A percentile compares a stretch with the other conserved stretches of the same genome.
These are phyloP conservation scores for Leptatherina wallacei DNA, from an alignment of 2,797 vertebrate genomes.

Conservation along the genomic window DNA sequence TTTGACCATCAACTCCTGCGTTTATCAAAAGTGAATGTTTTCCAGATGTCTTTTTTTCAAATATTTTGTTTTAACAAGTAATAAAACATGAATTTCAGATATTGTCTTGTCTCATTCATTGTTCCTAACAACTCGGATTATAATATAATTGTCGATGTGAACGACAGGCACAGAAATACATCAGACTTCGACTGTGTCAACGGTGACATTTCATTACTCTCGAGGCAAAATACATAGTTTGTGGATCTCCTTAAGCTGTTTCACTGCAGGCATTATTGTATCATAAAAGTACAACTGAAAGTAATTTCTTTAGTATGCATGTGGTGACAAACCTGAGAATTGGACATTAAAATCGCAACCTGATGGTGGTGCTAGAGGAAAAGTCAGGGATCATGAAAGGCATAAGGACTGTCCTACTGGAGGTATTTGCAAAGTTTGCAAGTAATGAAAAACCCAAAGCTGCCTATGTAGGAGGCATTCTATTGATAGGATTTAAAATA, in stretches of 20 bases:
- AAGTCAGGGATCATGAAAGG: neutral
- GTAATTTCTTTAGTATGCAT: too few species aligned
- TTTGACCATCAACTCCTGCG: constrained; percentile 80
- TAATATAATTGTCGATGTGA: neutral
- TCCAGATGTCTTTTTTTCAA: constrained; percentile 36
- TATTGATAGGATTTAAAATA: too few species aligned
- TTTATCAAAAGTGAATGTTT: constrained; percentile 6
- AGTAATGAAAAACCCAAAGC: too few species aligned
- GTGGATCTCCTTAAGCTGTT: too few species aligned
- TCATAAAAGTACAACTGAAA: too few species aligned
- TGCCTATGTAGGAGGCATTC: too few species aligned
- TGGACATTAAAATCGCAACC: neutral
- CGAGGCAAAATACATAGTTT: too few species aligned
- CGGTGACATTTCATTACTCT: too few species aligned
- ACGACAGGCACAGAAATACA: neutral
- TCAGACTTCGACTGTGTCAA: neutral
- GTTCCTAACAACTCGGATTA: neutral
- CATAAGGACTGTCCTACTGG: neutral
- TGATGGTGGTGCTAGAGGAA: constrained; percentile 1
- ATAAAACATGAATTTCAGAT: constrained; percentile 32
- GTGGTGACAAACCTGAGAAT: neutral
- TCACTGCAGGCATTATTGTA: too few species aligned
- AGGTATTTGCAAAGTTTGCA: too few species aligned
- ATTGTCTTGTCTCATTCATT: constrained; percentile 8
- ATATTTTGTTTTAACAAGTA: constrained; percentile 30